phyloP scores from a whole-genome alignment of 2,113 vertebrate species.

The Erinaceus europaeus region DNA sequence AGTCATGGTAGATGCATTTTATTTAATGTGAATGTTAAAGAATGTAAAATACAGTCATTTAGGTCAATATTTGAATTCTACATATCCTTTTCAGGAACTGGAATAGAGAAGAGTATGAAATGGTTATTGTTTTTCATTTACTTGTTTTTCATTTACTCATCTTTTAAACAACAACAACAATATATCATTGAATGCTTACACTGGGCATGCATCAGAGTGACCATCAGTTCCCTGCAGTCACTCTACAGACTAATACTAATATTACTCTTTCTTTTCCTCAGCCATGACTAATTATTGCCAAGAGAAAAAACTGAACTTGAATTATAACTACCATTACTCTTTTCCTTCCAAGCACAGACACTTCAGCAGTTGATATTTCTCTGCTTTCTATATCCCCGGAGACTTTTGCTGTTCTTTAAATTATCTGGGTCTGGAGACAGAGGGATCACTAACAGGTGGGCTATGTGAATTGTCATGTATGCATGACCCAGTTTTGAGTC shows the following conservation, averaged over 20 bases:
- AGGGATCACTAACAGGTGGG: background rate
- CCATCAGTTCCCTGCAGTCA: background rate
- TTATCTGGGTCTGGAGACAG: too few relatives aligned
- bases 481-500: too few relatives aligned
- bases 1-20: background rate
- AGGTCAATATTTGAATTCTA: background rate
- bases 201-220: background rate
- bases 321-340: too few relatives aligned
- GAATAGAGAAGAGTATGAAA: background rate
- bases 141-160: background rate
- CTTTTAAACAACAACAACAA: slow-evolving; percentile 15
- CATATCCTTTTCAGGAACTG: background rate
- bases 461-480: too few relatives aligned
- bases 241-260: background rate
- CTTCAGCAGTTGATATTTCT: too few relatives aligned
- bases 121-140: background rate
- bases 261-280: background rate
- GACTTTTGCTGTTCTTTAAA: too few relatives aligned
- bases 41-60: background rate
- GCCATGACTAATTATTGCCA: background rate
- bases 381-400: too few relatives aligned
- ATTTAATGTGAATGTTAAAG: background rate
- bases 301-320: background rate
- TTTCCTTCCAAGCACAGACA: too few relatives aligned
- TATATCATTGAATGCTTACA: background rate